Evolutionary conservation across 2,888 invertebrate species (phyloP).

Genomic region (Amphipoea lucens): DNA sequence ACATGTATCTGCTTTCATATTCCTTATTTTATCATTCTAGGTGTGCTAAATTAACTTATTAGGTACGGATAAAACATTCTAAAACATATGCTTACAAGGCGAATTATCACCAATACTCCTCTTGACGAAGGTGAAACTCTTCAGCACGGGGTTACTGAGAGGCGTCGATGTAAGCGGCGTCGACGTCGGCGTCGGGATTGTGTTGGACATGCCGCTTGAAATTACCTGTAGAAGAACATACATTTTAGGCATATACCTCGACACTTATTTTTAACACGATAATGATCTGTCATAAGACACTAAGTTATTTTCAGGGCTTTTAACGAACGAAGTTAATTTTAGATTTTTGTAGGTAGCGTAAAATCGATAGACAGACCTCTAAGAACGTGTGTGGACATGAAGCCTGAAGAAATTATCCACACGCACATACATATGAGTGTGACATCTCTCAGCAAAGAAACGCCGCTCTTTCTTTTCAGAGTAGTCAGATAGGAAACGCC

Average conservation of each 20-base stretch:
- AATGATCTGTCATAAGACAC: not conserved
- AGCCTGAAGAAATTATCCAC: not conserved
- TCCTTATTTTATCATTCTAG: not conserved
- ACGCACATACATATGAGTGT: not conserved
- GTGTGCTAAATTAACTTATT: not conserved
- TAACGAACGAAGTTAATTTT: not conserved
- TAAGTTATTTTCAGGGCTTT: not conserved
- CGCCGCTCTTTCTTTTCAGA: no score
- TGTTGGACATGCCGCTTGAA: conserved; percentile 79
- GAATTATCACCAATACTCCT: conserved; percentile 81
- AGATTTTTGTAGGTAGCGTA: not conserved
- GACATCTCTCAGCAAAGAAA: no score
- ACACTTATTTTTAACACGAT: not conserved
- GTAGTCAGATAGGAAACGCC: no score
- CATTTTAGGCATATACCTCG: not conserved
- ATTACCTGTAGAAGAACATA: conserved; percentile 78
- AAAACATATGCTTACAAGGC: conserved; percentile 74
- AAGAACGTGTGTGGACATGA: not conserved
- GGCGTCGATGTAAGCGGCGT: conserved; percentile 73
- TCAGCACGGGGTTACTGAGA: conserved; percentile 79
- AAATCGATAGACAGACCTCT: not conserved
- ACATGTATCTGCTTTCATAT: not conserved
- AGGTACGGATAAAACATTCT: not conserved
- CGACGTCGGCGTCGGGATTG: conserved; percentile 71
- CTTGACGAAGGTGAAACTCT: conserved; percentile 87